These are phyloP conservation scores for Gallinago nigripennis DNA, from an alignment of 2,797 vertebrate genomes.

Conservation along the genomic window DNA sequence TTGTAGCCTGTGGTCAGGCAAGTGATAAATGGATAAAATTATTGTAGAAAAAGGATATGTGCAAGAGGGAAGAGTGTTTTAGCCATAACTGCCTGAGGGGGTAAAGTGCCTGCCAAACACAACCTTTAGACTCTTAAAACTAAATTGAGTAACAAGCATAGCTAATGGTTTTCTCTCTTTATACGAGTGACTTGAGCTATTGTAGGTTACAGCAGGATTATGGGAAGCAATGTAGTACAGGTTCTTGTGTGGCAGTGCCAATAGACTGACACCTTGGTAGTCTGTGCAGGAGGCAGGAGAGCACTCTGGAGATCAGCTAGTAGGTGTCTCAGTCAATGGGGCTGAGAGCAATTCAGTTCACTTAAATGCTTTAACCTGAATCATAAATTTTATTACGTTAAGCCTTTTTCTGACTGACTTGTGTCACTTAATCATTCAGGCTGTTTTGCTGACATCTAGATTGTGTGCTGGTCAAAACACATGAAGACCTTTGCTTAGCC, in stretches of 20 bases:
- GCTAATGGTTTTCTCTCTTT: background rate
- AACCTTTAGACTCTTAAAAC: background rate
- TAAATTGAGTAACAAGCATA: background rate
- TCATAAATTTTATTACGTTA: background rate
- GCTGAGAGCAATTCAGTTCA: background rate
- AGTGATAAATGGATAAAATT: background rate
- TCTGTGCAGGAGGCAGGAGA: background rate
- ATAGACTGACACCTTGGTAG: accelerated
- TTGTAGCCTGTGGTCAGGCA: background rate
- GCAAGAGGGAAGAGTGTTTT: background rate
- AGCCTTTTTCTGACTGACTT: background rate
- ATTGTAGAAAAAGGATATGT: background rate
- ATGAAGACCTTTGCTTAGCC: background rate
- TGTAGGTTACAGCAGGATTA: background rate
- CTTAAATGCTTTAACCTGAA: background rate
- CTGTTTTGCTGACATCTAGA: background rate
- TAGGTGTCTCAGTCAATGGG: background rate
- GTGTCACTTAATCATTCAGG: background rate
- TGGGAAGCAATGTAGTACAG: background rate
- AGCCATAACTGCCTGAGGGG: background rate
- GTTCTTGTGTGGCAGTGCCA: background rate
- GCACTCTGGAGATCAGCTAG: background rate
- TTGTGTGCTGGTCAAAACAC: background rate
- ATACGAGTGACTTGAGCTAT: background rate
- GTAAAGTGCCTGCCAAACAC: background rate